Evolutionary conservation across 2,113 vertebrate species (phyloP).

Genomic region (Cacatua alba): DNA sequence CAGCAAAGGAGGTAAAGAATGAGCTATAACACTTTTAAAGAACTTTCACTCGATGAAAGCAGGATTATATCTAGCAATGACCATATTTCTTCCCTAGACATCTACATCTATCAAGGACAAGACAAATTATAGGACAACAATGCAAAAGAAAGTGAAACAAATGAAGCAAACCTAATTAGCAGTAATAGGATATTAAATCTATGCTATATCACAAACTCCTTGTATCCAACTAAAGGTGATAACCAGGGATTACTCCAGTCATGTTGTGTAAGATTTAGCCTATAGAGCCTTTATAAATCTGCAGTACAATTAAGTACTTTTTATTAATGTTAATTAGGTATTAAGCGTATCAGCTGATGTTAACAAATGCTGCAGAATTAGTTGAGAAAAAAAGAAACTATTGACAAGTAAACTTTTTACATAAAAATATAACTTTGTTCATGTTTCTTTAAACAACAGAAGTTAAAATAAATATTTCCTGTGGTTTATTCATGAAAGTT

Average conservation of each 20-base stretch:
- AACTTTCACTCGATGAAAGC: background rate
- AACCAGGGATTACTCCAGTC: background rate
- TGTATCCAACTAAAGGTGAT: conserved; percentile 6
- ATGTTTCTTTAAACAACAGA: background rate
- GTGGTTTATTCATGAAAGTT: background rate
- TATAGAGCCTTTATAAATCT: background rate
- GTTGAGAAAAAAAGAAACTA: background rate
- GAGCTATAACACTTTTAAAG: background rate
- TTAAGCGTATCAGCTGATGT: background rate
- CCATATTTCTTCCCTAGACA: background rate
- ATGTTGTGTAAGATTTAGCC: background rate
- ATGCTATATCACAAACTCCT: background rate
- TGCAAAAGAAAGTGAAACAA: conserved; percentile 25
- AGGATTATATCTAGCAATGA: background rate
- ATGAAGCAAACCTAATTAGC: conserved; percentile 52
- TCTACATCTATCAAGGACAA: conserved; percentile 18
- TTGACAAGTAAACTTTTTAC: background rate
- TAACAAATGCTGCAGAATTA: background rate
- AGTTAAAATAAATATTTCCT: background rate
- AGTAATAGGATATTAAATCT: conserved; percentile 42
- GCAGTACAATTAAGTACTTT: background rate
- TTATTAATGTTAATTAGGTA: background rate
- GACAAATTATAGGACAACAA: background rate
- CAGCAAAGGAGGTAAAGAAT: background rate
- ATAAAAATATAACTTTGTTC: background rate